A percentile compares a stretch with the other conserved stretches of the same genome.
These are phyloP conservation scores for Metopolophium dirhodum DNA, from an alignment of 1,140 invertebrate genomes.

Conservation along the genomic window DNA sequence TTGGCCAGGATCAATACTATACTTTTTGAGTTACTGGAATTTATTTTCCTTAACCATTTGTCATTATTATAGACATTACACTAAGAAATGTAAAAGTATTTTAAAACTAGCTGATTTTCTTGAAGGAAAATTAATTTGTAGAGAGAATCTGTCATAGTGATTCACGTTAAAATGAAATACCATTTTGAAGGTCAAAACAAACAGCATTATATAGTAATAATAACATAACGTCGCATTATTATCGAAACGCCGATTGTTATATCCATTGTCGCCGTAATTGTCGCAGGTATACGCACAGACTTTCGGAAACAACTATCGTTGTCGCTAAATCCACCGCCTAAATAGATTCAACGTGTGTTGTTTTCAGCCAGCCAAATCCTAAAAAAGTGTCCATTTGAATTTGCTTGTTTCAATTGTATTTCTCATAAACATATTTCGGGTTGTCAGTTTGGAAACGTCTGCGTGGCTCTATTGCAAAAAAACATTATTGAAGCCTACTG, in stretches of 20 bases:
- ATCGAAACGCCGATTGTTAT: not conserved
- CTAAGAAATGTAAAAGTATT: not conserved
- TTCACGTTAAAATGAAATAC: not conserved
- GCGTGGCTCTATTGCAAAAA: not conserved
- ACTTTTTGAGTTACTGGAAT: not conserved
- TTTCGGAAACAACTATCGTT: not conserved
- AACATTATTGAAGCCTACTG: not conserved
- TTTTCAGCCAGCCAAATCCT: not conserved
- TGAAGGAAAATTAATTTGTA: slow-evolving; percentile 8
- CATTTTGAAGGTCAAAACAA: not conserved
- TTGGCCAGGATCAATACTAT: not conserved
- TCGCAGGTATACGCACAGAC: not conserved
- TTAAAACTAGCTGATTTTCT: not conserved
- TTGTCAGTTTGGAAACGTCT: not conserved
- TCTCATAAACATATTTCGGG: not conserved
- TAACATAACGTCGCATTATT: not conserved
- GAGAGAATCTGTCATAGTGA: not conserved
- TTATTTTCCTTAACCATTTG: not conserved
- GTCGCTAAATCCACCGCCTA: not conserved
- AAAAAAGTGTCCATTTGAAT: not conserved
- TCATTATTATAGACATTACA: not conserved
- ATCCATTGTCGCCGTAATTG: not conserved
- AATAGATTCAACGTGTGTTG: not conserved
- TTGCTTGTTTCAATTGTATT: not conserved
- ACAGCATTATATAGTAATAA: not conserved